Evolutionary conservation across 2,888 invertebrate species (phyloP).

Genomic region (Apodemia duryi): DNA sequence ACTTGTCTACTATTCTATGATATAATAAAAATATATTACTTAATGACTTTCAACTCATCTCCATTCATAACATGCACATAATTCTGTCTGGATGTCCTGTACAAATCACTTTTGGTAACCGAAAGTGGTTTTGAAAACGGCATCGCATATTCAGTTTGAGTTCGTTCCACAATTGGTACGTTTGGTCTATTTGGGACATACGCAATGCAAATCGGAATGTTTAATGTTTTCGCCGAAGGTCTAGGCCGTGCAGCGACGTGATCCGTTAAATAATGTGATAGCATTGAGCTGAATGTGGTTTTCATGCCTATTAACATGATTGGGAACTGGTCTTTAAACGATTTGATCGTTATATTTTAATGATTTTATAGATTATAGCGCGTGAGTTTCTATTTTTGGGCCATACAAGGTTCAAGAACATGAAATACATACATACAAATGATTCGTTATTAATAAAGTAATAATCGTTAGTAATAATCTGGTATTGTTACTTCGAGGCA

Average conservation of each 20-base stretch:
- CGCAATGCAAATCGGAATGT: constrained; percentile 16
- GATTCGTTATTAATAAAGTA: no score
- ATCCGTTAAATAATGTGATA: constrained; percentile 3
- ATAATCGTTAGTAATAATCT: no score
- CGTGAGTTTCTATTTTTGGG: not conserved
- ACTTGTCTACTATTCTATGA: no score
- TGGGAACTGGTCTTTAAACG: not conserved
- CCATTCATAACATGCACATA: not conserved
- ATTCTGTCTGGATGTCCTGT: not conserved
- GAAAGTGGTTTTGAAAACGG: constrained; percentile 1
- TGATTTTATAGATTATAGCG: not conserved
- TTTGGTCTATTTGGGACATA: constrained; percentile 10
- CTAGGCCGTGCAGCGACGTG: constrained; percentile 23
- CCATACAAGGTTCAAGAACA: not conserved
- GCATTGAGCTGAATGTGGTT: constrained; percentile 12
- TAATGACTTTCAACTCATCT: no score
- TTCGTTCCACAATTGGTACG: constrained; percentile 12
- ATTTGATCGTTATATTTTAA: constrained; percentile 2
- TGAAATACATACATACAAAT: no score
- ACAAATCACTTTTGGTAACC: constrained; percentile 2
- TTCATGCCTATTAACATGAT: not conserved
- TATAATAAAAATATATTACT: no score
- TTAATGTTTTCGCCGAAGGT: constrained; percentile 21
- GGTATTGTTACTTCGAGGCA: no score
- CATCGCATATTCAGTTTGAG: constrained; percentile 16